Conservation (phyloP, 1,140 invertebrate genomes). For the Zaprionus gabonicus region DNA sequence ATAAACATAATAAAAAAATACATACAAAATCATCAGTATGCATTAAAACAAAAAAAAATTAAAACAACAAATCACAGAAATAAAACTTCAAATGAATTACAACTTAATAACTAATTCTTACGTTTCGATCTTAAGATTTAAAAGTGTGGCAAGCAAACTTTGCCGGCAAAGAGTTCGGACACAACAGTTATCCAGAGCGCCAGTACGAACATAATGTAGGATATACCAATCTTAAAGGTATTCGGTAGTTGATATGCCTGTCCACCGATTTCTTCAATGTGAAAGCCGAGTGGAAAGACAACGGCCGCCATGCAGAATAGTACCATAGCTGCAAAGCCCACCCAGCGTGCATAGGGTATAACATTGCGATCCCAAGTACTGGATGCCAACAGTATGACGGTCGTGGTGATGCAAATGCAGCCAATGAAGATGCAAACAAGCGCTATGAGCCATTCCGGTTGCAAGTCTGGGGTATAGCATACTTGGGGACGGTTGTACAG, state of each 20-base stretch:
- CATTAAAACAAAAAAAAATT: constrained; percentile 36
- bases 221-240: constrained; percentile 97
- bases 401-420: constrained; percentile 96
- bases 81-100: constrained; percentile 24
- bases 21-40: background rate
- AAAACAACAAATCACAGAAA: constrained; percentile 54
- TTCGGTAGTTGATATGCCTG: constrained; percentile 97
- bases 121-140: constrained; percentile 84
- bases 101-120: constrained; percentile 21
- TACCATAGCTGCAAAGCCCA: constrained; percentile 98
- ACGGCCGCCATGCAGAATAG: constrained; percentile 97
- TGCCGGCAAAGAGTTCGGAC: constrained; percentile 98
- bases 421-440: constrained; percentile 96
- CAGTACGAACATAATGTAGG: constrained; percentile 97
- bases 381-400: constrained; percentile 93
- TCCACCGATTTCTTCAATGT: constrained; percentile 97
- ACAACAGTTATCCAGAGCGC: constrained; percentile 98
- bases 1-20: constrained; percentile 32
- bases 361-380: constrained; percentile 96
- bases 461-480: constrained; percentile 93
- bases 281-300: constrained; percentile 97
- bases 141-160: constrained; percentile 98
- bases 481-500: constrained; percentile 94
- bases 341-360: constrained; percentile 96
- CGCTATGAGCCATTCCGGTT: constrained; percentile 95